Percentiles rank a stretch among this genome's conserved stretches.
Conservation (phyloP, 1,140 invertebrate genomes). For the Pseudachorutes palmiensis region DNA sequence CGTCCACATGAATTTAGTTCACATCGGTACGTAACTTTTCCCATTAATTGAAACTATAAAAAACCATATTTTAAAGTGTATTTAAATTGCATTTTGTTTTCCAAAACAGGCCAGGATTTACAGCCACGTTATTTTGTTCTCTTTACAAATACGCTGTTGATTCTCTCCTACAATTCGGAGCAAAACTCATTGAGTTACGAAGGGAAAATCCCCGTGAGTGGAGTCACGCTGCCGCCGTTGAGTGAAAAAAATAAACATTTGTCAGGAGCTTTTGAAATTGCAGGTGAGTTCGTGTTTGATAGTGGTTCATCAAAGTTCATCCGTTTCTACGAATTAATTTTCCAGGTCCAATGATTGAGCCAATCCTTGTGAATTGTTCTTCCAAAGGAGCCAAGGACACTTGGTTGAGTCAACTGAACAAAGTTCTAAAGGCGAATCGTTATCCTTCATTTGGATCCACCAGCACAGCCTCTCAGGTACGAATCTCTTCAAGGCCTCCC, state of each 20-base stretch:
- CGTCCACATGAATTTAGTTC: slow-evolving; percentile 56
- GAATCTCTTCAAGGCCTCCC: not conserved
- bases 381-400: slow-evolving; percentile 71
- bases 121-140: slow-evolving; percentile 86
- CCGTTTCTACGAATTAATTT: not conserved
- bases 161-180: slow-evolving; percentile 78
- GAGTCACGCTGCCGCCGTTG: slow-evolving; percentile 64
- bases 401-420: slow-evolving; percentile 69
- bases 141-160: slow-evolving; percentile 77
- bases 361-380: slow-evolving; percentile 74
- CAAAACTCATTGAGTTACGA: slow-evolving; percentile 94
- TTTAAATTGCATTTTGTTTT: no score
- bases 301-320: not conserved
- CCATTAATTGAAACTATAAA: not conserved
- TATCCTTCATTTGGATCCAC: slow-evolving; percentile 24
- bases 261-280: slow-evolving; percentile 80
- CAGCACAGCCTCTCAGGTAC: slow-evolving; percentile 27
- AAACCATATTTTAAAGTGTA: not conserved
- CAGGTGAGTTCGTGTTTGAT: slow-evolving; percentile 45
- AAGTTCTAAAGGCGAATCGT: slow-evolving; percentile 29
- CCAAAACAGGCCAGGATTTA: slow-evolving; percentile 54
- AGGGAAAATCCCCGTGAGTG: slow-evolving; percentile 82
- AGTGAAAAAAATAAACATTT: slow-evolving; percentile 65
- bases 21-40: slow-evolving; percentile 21
- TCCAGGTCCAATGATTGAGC: slow-evolving; percentile 78